phyloP scores from a whole-genome alignment of 2,888 invertebrate genomes.

The Morinoia aosen region DNA sequence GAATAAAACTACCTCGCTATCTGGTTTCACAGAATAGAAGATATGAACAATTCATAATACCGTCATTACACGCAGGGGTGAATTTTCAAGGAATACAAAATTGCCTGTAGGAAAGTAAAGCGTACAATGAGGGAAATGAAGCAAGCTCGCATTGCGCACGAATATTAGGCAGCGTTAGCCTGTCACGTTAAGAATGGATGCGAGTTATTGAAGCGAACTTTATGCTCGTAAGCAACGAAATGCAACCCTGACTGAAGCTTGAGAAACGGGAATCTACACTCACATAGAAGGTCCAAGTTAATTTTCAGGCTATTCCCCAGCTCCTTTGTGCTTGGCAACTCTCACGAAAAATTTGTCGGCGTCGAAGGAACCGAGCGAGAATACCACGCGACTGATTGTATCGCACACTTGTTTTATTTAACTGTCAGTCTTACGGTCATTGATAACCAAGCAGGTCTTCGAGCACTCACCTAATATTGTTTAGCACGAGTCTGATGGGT shows the following conservation, averaged over 20 bases:
- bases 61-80: too few species aligned
- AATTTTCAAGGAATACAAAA: too few species aligned
- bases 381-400: neutral
- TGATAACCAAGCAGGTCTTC: neutral
- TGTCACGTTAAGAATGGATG: neutral
- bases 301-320: neutral
- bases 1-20: too few species aligned
- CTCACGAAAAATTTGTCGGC: neutral
- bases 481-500: constrained; percentile 49
- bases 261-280: neutral
- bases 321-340: neutral
- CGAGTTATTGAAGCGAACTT: neutral
- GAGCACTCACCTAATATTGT: constrained; percentile 54
- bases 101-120: too few species aligned
- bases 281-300: constrained; percentile 2
- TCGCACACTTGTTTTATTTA: neutral
- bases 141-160: neutral
- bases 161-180: neutral
- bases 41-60: too few species aligned
- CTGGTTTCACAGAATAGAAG: too few species aligned
- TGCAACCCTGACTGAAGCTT: neutral
- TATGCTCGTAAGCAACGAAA: neutral
- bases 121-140: neutral
- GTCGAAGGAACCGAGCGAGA: neutral
- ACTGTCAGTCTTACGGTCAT: neutral